Evolutionary conservation across 2,888 invertebrate genomes (phyloP).

Genomic region (Metellina segmentata): DNA sequence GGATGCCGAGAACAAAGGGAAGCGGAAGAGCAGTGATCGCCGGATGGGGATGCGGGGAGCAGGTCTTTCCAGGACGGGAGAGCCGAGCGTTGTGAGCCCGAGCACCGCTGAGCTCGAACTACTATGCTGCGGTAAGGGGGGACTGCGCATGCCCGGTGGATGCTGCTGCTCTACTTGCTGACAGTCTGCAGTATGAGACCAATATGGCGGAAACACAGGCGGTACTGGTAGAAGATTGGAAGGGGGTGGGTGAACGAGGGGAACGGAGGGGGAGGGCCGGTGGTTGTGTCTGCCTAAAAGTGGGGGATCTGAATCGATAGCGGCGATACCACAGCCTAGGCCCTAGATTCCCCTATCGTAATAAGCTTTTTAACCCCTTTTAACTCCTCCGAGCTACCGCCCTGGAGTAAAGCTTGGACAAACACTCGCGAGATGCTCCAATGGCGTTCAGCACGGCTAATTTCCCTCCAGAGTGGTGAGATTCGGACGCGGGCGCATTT

Average conservation of each 20-base stretch:
- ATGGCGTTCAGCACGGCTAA: no score
- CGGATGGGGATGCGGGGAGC: constrained; percentile 16
- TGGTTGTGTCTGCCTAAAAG: constrained; percentile 56
- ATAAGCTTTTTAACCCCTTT: constrained; percentile 47
- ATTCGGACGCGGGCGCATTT: no score
- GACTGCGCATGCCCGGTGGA: constrained; percentile 71
- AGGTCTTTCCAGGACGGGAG: constrained; percentile 22
- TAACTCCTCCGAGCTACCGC: no score
- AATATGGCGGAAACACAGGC: constrained; percentile 71
- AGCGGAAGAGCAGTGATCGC: constrained; percentile 20
- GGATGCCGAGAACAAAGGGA: not conserved
- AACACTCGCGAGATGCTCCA: no score
- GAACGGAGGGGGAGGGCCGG: not conserved
- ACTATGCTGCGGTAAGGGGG: constrained; percentile 72
- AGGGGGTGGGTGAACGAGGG: constrained; percentile 31
- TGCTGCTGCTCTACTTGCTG: constrained; percentile 71
- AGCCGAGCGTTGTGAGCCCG: constrained; percentile 52
- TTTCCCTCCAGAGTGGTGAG: no score
- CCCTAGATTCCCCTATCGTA: constrained; percentile 40
- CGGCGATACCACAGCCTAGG: constrained; percentile 47
- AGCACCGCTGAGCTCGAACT: constrained; percentile 43
- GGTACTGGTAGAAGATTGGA: constrained; percentile 73
- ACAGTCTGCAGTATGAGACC: constrained; percentile 72
- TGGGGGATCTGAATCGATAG: constrained; percentile 65
- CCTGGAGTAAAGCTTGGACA: no score